A percentile compares a stretch with the other conserved stretches of the same genome.
Conservation (phyloP, 1,140 invertebrate genomes). For the Apis florea region DNA sequence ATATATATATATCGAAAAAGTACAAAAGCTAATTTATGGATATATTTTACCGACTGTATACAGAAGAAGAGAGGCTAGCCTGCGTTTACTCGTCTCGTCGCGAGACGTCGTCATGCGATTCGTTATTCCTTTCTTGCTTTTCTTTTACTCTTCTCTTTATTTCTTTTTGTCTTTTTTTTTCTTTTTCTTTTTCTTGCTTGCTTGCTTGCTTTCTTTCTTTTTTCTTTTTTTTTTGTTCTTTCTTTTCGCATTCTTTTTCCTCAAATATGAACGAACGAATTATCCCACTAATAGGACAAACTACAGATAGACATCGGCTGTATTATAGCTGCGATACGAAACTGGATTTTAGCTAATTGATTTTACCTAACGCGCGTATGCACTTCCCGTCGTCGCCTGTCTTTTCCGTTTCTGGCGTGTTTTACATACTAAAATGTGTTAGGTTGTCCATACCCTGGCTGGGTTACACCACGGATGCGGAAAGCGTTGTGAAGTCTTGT, state of each 20-base stretch:
- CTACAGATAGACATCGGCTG: slow-evolving; percentile 7
- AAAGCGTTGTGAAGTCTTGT: slow-evolving; percentile 4
- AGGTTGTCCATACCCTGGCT: slow-evolving; percentile 7
- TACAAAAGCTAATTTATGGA: slow-evolving; percentile 19
- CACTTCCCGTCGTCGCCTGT: slow-evolving; percentile 57
- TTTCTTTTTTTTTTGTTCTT: background rate
- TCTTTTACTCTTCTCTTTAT: background rate
- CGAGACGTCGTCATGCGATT: slow-evolving; percentile 73
- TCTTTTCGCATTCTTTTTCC: background rate
- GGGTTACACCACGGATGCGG: slow-evolving; percentile 8
- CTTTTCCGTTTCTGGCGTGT: slow-evolving; percentile 54
- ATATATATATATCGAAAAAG: slow-evolving; percentile 37
- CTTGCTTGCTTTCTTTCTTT: no score
- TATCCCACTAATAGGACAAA: slow-evolving; percentile 3
- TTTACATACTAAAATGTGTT: slow-evolving; percentile 15
- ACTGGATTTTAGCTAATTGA: slow-evolving; percentile 23
- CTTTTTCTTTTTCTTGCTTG: background rate
- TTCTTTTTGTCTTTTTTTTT: background rate
- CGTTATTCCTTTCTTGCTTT: background rate
- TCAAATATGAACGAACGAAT: background rate
- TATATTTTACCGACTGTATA: slow-evolving; percentile 32
- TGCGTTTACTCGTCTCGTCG: slow-evolving; percentile 52
- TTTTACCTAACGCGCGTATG: slow-evolving; percentile 38
- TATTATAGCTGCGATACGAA: slow-evolving; percentile 15
- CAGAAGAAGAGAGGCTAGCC: slow-evolving; percentile 24